Percentiles rank a stretch among this genome's conserved stretches.
Evolutionary conservation across 2,888 invertebrate genomes (phyloP).

Genomic region (Phalangium opilio): DNA sequence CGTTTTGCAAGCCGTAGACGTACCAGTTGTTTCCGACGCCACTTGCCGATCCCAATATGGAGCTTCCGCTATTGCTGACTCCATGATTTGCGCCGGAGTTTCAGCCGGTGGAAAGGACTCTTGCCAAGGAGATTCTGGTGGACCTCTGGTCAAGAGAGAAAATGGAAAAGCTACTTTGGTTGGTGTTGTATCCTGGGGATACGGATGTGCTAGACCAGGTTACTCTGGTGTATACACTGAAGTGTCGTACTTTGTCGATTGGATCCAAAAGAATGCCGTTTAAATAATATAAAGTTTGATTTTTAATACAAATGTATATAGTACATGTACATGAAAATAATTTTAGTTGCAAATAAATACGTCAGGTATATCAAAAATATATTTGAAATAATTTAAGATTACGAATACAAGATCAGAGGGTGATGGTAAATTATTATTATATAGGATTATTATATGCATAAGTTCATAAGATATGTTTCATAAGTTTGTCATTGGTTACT

Average conservation of each 20-base stretch:
- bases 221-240: conserved; percentile 22
- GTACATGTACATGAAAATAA: no score
- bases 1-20: conserved; percentile 17
- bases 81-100: conserved; percentile 23
- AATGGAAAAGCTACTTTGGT: conserved; percentile 13
- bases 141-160: conserved; percentile 19
- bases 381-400: no score
- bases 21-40: conserved; percentile 19
- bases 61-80: conserved; percentile 13
- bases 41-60: conserved; percentile 17
- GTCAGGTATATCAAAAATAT: no score
- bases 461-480: no score
- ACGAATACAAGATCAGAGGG: no score
- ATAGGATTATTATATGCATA: no score
- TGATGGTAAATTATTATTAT: no score
- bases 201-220: conserved; percentile 19
- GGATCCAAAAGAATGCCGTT: conserved; percentile 13
- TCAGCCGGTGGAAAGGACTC: conserved; percentile 20
- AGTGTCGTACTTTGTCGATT: conserved; percentile 19
- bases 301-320: no score
- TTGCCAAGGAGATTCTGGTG: conserved; percentile 24
- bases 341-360: no score
- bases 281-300: no score
- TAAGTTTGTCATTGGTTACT: no score
- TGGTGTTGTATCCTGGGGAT: conserved; percentile 22